These are phyloP conservation scores for Ascidia mentula DNA, from an alignment of 23 tunicate species.

Conservation along the genomic window DNA sequence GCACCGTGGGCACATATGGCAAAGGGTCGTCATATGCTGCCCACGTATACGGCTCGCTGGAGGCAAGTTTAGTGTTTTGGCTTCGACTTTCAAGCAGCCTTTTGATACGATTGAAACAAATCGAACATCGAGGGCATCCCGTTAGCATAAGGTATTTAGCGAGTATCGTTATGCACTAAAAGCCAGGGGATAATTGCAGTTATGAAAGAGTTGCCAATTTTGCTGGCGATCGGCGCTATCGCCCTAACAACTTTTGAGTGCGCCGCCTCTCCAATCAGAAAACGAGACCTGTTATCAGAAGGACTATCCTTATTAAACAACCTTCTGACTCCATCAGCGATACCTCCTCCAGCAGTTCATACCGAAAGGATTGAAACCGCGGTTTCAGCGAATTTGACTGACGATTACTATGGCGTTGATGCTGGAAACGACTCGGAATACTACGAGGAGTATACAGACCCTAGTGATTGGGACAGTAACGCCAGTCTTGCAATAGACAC, in stretches of 20 bases:
- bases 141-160: background rate
- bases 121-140: background rate
- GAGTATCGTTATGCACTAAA: background rate
- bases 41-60: too few species aligned
- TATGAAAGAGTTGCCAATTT: too few species aligned
- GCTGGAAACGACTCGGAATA: background rate
- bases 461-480: too few species aligned
- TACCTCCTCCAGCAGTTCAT: background rate
- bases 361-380: background rate
- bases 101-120: background rate
- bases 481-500: too few species aligned
- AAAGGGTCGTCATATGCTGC: too few species aligned
- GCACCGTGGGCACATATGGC: too few species aligned
- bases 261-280: background rate
- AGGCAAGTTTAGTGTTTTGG: too few species aligned
- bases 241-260: too few species aligned
- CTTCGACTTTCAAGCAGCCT: too few species aligned
- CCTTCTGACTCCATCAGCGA: background rate
- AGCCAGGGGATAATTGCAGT: too few species aligned
- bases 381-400: background rate
- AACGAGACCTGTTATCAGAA: background rate
- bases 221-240: too few species aligned
- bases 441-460: background rate
- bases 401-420: background rate
- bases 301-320: background rate